Base-by-base conservation (phyloP, 1,140 invertebrate species). In the Manduca sexta region DNA sequence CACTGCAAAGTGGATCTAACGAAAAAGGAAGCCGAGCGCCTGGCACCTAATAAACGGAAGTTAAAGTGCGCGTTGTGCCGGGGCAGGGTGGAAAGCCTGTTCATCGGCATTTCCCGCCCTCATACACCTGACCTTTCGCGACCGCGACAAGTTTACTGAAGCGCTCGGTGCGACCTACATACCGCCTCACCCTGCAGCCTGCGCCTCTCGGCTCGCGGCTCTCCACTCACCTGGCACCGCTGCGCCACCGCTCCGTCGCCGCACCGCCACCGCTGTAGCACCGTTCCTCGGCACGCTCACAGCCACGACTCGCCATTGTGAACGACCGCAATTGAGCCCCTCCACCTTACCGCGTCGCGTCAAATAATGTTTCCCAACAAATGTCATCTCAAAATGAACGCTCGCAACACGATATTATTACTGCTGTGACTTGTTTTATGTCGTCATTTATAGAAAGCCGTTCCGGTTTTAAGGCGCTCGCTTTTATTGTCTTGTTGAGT, bases 71-170 rank as follows among this genome's bases (percentile, higher is more conserved):
- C 49, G 49, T 26, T n/a, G 59, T 54, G 52, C 56, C 52, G 51
- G 45, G 48, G 39, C 47, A 56, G 60, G 52, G 63, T 54, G 53
- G 60, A 47, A 62, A 50, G 60, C 60, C 65, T 57, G 60, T 68
- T 71, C 69, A 64, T 69, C 76, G 69, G 56, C 65, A 68, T 75
- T 82, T 81, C 74, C 76, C 75, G 69, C 71, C 76, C 76, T 75
- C 68, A 80, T 75, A 79, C 74, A 79, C 81, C 78, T 84, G 71
- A 76, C 71, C 74, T 78, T 75, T 75, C 59, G 60, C 64, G 67
- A 49, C 60, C 73, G 66, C 71, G 65, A 77, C 76, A 67, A 78
- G 74, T 74, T 78, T 76, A 75, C 62, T 75, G 74, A 74, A 74
- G 76, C 79, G 73, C 64, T 78, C 60, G 58, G 52, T 57, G 59